These are phyloP conservation scores for Procambarus virginalis DNA, from an alignment of 1,140 invertebrate genomes.

Conservation along the genomic window DNA sequence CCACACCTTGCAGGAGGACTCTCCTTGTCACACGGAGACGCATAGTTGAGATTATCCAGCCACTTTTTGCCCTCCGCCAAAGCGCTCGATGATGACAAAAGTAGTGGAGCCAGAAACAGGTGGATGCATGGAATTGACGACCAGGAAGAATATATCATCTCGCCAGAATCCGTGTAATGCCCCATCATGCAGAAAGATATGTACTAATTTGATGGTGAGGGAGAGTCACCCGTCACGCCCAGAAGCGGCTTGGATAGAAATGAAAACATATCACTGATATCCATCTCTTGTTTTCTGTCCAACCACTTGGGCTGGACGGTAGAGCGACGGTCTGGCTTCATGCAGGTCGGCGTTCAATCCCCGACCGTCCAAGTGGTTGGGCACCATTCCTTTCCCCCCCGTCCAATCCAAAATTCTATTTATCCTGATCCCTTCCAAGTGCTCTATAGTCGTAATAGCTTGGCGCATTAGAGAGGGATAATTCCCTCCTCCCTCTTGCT, in stretches of 20 bases:
- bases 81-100: slow-evolving; percentile 28
- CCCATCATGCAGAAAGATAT: slow-evolving; percentile 47
- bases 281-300: not conserved
- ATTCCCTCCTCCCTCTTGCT: too few relatives aligned
- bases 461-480: too few relatives aligned
- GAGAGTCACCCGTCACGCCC: not conserved
- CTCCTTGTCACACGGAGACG: slow-evolving; percentile 2
- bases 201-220: slow-evolving; percentile 27
- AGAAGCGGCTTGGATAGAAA: not conserved
- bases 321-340: too few relatives aligned
- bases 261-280: not conserved
- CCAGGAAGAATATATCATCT: slow-evolving; percentile 1
- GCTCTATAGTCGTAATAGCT: too few relatives aligned
- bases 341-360: too few relatives aligned
- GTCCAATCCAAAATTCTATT: too few relatives aligned
- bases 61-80: slow-evolving; percentile 8
- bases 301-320: too few relatives aligned
- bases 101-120: not conserved
- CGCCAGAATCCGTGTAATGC: slow-evolving; percentile 36
- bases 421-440: too few relatives aligned
- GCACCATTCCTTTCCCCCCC: too few relatives aligned
- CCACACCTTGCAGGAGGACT: not conserved
- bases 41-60: slow-evolving; percentile 20
- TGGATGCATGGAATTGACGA: slow-evolving; percentile 6
- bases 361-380: too few relatives aligned